These are phyloP conservation scores for Brachyrhaphis roseni DNA, from an alignment of 2,797 vertebrate species.

Conservation along the genomic window DNA sequence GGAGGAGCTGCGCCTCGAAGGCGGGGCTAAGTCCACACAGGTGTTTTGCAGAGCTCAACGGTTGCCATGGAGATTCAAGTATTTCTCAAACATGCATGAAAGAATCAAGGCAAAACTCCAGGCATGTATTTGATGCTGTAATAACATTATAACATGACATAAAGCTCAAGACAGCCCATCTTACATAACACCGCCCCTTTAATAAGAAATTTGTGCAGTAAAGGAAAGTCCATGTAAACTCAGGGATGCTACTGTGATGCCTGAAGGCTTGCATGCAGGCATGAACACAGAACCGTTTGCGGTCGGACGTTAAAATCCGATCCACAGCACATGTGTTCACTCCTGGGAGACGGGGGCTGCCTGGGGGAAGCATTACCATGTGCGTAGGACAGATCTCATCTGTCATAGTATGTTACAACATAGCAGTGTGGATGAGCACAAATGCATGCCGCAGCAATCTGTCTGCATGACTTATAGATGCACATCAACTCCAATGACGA, in stretches of 20 bases:
- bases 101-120: too few relatives aligned
- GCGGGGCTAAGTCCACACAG: too few relatives aligned
- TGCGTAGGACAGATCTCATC: constrained; percentile 58
- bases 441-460: constrained; percentile 8
- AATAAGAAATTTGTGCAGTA: neutral
- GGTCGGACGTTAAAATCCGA: neutral
- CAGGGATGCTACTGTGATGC: neutral
- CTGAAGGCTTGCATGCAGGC: neutral
- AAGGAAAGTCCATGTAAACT: neutral
- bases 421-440: constrained; percentile 15
- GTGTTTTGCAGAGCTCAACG: too few relatives aligned
- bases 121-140: too few relatives aligned
- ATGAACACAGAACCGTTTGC: neutral
- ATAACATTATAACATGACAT: too few relatives aligned
- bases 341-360: constrained; percentile 34
- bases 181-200: too few relatives aligned
- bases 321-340: neutral
- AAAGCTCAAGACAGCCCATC: too few relatives aligned
- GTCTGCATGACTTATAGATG: constrained; percentile 22
- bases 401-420: constrained; percentile 62
- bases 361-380: constrained; percentile 62
- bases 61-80: too few relatives aligned
- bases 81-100: too few relatives aligned
- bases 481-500: constrained; percentile 6
- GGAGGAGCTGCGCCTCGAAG: too few relatives aligned